Percentiles rank a stretch among this genome's conserved stretches.
Conservation (phyloP, 2,888 invertebrate species). For the Zaprionus bogoriensis region DNA sequence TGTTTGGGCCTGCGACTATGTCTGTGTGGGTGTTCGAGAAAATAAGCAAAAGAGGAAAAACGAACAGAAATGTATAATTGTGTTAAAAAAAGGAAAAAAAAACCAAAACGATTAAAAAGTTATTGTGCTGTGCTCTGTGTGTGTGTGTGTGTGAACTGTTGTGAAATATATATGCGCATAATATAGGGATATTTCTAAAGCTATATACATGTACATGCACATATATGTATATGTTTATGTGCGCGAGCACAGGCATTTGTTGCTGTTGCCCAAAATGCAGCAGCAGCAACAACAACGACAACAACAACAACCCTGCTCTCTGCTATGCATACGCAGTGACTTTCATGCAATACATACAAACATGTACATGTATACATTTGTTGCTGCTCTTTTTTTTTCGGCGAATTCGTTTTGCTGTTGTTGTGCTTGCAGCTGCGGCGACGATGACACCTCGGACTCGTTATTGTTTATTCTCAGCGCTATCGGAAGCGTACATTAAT, state of each 20-base stretch:
- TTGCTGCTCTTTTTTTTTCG: conserved; percentile 52
- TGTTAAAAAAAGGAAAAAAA: conserved; percentile 7
- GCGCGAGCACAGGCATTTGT: conserved; percentile 38
- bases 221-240: conserved; percentile 4
- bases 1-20: conserved; percentile 21
- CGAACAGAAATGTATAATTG: conserved; percentile 18
- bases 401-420: conserved; percentile 47
- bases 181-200: neutral
- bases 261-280: conserved; percentile 35
- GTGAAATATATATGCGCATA: conserved; percentile 7
- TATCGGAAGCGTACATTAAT: conserved; percentile 13
- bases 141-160: conserved; percentile 27
- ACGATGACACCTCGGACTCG: conserved; percentile 27
- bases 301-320: conserved; percentile 3
- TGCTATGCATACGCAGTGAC: conserved; percentile 23
- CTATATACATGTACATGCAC: conserved; percentile 1
- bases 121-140: conserved; percentile 12
- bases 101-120: neutral
- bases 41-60: conserved; percentile 26
- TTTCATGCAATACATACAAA: conserved; percentile 34
- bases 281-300: conserved; percentile 13
- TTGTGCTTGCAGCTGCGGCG: conserved; percentile 48
- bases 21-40: conserved; percentile 23
- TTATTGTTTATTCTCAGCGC: conserved; percentile 37
- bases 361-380: conserved; percentile 37